Evolutionary conservation across 2,113 vertebrate genomes (phyloP), one percentile per base, ranked within the genome.

Genomic region (Lanius collurio): DNA sequence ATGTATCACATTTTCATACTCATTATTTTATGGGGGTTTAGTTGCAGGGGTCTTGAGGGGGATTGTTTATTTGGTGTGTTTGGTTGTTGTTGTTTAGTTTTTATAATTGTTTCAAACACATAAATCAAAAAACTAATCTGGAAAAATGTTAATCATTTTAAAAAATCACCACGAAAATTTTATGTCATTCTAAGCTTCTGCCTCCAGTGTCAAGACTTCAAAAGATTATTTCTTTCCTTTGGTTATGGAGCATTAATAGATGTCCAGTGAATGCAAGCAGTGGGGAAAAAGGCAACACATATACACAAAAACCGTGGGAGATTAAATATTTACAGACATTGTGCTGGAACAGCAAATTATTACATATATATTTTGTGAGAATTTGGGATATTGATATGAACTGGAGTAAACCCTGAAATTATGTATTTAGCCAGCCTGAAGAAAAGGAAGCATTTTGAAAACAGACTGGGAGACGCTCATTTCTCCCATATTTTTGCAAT

Each of bases 141-240:
- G 28, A 71, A 87, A 75, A 76, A 22, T 7, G 42, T 18, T 64
- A 44, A 87, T 76, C 4, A 30, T 64, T 64, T 87, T 76, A 50
- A 83, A 77, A 76, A 79, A 85, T 37, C 44, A 64, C 26, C 13
- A 26, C 2, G 0, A 84, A 30, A 26, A 60, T 56, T 89, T 94
- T 57, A 75, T 42, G 39, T 26, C 50, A 50, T 65, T 82, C 35
- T 52, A 56, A 85, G 41, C 24, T 79, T 30, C 71, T 77, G 60
- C 27, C 42, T 90, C 20, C 46, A 53, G 4, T 73, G 16, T 13
- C 37, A 86, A 90, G 37, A 62, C 31, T 80, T 90, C 49, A 85
- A 69, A 76, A 69, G 31, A 88, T 26, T 63, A 24, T 89, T 95
- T 75, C 60, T 85, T 75, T 77, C 41, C 49, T 80, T 88, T 73